Base-by-base conservation (phyloP, 2,797 vertebrate species). In the Onychomys torridus region DNA sequence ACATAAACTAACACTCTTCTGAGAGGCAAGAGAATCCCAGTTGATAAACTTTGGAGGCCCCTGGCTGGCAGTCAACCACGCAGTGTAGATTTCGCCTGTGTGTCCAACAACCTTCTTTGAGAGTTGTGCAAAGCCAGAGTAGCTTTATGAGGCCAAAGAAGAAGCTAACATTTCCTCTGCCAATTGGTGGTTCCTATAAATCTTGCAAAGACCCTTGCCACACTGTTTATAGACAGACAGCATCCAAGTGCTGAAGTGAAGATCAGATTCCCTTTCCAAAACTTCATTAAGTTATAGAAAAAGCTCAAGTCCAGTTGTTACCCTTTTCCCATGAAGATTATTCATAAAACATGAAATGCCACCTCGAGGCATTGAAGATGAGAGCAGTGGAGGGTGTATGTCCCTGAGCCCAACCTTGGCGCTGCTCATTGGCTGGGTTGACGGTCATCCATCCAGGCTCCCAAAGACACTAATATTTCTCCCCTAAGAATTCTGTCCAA, bases 281-380 rank as follows among this genome's bases (percentile, higher is more conserved):
- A 95, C 73, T 96, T 95, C 94, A 89, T 97, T 93, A 97, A 89
- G 67, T 96, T 96, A 59, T 93, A 91, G 90, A 40, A 89, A 95
- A 89, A 90, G 55, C 83, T 89, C n/a, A 69, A 91, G 75, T 46
- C 43, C 43, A 77, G 34, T 16, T 37, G 85, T 83, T 73, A 61
- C 84, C 91, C 83, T 88, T 94, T 95, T 94, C 91, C 87, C 96
- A 87, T 29, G 96, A 93, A 95, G 89, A 90, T 75, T 88, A 55
- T 69, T 40, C 59, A 40, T 94, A 88, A 87, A 97, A 65, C 32
- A 21, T 76, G 83, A 84, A 94, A 82, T 7, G 29, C 85, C n/a
- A 65, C 81, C 65, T 46, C 81, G 37, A 32, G 37, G 11, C 3
- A 43, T 73, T 69, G 3, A 76, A 77, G 83, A 71, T 29, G 12